A percentile compares a stretch with the other conserved stretches of the same genome.
phyloP scores from a whole-genome alignment of 1,140 invertebrate genomes.

The Apis cerana region DNA sequence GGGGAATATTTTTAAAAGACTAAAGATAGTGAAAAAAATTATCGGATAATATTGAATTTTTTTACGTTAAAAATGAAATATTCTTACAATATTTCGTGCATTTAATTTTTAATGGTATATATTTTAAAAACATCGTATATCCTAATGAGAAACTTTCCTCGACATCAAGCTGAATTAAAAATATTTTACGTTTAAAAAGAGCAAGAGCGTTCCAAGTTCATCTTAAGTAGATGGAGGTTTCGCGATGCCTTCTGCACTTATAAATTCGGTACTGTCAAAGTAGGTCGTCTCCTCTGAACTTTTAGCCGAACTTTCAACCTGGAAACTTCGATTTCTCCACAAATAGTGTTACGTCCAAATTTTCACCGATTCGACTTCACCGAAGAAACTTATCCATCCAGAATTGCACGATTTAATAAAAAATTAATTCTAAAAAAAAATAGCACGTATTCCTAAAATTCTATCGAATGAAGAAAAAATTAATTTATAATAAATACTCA shows the following conservation, averaged over 20 bases:
- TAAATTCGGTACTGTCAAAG: conserved; percentile 11
- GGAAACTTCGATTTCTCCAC: conserved; percentile 18
- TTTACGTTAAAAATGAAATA: too few species aligned
- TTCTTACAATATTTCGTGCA: too few species aligned
- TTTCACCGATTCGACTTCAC: conserved; percentile 5
- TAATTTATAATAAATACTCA: background rate
- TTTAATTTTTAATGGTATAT: background rate
- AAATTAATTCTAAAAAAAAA: conserved; percentile 1
- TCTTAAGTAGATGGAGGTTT: background rate
- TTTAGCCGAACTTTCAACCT: background rate
- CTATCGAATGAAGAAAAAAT: background rate
- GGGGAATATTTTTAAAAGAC: too few species aligned
- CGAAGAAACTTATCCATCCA: background rate
- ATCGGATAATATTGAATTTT: too few species aligned
- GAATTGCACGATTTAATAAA: background rate
- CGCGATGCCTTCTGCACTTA: conserved; percentile 2
- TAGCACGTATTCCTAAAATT: background rate
- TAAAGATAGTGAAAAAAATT: too few species aligned
- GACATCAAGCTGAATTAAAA: background rate
- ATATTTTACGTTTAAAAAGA: too few species aligned
- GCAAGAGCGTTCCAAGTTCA: background rate
- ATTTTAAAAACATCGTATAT: background rate
- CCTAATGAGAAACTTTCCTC: too few species aligned
- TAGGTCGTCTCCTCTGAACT: conserved; percentile 8
- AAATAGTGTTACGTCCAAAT: conserved; percentile 26